Percentiles rank a stretch among this genome's conserved stretches.
Conservation (phyloP, 1,140 invertebrate species). For the Drosophila mauritiana region DNA sequence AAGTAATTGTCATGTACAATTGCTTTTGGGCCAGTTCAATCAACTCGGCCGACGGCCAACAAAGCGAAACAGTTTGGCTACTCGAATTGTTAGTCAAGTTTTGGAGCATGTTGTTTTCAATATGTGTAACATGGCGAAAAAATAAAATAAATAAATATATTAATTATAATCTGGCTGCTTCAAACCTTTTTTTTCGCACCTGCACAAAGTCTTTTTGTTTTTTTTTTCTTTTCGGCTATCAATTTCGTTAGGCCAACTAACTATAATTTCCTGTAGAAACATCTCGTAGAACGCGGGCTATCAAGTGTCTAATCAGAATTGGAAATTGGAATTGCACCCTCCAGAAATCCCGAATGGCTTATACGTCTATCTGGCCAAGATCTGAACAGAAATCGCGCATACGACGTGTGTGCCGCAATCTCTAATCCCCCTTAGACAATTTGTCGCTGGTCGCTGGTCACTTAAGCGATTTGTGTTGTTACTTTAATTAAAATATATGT, state of each 20-base stretch:
- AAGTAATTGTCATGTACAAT: slow-evolving; percentile 45
- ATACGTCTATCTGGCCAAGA: neutral
- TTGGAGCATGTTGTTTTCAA: neutral
- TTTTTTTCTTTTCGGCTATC: slow-evolving; percentile 5
- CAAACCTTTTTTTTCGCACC: neutral
- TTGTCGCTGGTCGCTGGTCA: slow-evolving; percentile 30
- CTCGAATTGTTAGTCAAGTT: neutral
- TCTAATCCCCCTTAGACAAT: slow-evolving; percentile 37
- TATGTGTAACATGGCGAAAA: too few relatives aligned
- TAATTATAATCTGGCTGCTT: too few relatives aligned
- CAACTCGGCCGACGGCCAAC: slow-evolving; percentile 39
- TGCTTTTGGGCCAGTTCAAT: slow-evolving; percentile 45
- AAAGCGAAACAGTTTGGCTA: slow-evolving; percentile 36
- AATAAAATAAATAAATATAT: too few relatives aligned
- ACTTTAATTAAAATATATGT: slow-evolving; percentile 57
- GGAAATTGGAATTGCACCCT: slow-evolving; percentile 18
- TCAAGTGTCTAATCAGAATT: slow-evolving; percentile 4
- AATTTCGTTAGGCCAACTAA: slow-evolving; percentile 9
- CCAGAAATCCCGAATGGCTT: neutral
- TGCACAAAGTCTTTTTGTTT: too few relatives aligned
- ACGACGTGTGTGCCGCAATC: slow-evolving; percentile 35
- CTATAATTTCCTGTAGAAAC: slow-evolving; percentile 33
- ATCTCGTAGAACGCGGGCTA: slow-evolving; percentile 16
- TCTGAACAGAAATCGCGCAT: slow-evolving; percentile 27
- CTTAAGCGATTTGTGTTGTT: slow-evolving; percentile 57